Conservation (phyloP, 1,140 invertebrate genomes). For the Pemphigus obesinymphae region DNA sequence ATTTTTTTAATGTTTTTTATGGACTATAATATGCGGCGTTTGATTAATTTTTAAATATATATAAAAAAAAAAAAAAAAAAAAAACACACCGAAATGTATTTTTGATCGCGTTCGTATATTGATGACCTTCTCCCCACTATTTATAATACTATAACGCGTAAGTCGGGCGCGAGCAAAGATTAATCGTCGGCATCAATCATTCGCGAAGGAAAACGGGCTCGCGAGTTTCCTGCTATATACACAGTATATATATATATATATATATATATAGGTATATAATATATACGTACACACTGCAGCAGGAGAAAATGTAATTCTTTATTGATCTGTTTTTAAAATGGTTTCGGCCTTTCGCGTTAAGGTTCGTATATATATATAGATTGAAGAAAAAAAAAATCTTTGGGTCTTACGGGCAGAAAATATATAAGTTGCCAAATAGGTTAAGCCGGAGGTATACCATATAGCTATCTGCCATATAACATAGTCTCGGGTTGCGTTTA, state of each 20-base stretch:
- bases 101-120: constrained; percentile 29
- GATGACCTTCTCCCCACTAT: constrained; percentile 2
- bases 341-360: constrained; percentile 4
- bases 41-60: constrained; percentile 6
- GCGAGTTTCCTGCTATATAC: neutral
- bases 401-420: too few species aligned
- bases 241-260: too few species aligned
- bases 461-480: too few species aligned
- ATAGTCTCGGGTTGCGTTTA: too few species aligned
- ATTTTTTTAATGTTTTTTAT: neutral
- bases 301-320: constrained; percentile 9
- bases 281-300: too few species aligned
- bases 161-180: constrained; percentile 1
- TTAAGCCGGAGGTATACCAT: neutral
- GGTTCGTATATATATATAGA: neutral
- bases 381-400: neutral
- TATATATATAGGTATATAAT: too few species aligned
- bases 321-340: constrained; percentile 19
- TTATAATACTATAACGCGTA: too few species aligned
- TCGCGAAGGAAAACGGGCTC: neutral
- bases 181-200: constrained; percentile 27
- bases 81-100: constrained; percentile 1
- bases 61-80: neutral
- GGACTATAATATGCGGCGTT: neutral
- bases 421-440: neutral